These are phyloP conservation scores for Gymnoscopelus braueri DNA, from an alignment of 2,797 vertebrate species.

Conservation along the genomic window DNA sequence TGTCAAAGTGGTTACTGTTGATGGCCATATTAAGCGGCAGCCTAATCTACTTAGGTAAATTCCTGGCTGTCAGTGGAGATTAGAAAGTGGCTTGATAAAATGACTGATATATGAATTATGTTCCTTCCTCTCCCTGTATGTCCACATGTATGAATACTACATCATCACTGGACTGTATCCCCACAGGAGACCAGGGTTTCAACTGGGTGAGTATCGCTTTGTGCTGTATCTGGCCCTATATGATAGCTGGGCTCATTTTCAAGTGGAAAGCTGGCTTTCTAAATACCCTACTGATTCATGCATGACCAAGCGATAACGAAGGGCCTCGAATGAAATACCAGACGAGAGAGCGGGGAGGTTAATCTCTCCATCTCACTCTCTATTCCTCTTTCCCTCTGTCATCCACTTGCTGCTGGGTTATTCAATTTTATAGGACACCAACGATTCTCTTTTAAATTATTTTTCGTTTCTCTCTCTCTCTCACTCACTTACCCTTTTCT, in stretches of 20 bases:
- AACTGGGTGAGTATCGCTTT: constrained; percentile 17
- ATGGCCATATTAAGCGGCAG: constrained; percentile 22
- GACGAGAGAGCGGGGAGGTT: background rate
- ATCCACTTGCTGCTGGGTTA: background rate
- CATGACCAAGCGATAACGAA: constrained; percentile 5
- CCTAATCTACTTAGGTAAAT: too few relatives aligned
- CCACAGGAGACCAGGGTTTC: constrained; percentile 16
- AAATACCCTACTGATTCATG: constrained; percentile 26
- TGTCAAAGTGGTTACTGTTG: constrained; percentile 12
- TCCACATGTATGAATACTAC: background rate
- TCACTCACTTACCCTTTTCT: background rate
- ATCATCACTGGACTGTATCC: constrained; percentile 42
- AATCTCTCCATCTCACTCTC: background rate
- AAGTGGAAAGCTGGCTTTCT: constrained; percentile 11
- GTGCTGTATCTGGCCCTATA: constrained; percentile 7
- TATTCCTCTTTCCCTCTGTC: background rate
- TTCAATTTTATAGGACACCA: constrained; percentile 12
- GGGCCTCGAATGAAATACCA: background rate
- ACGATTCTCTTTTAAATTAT: constrained; percentile 1
- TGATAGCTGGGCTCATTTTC: constrained; percentile 13
- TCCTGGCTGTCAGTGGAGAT: constrained; percentile 31
- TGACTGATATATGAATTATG: constrained; percentile 32
- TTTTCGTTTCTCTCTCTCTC: background rate
- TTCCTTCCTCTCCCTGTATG: constrained; percentile 20
- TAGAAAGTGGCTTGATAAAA: constrained; percentile 26